Conservation (phyloP, 2,113 vertebrate species). For the Mastomys natalensis region DNA sequence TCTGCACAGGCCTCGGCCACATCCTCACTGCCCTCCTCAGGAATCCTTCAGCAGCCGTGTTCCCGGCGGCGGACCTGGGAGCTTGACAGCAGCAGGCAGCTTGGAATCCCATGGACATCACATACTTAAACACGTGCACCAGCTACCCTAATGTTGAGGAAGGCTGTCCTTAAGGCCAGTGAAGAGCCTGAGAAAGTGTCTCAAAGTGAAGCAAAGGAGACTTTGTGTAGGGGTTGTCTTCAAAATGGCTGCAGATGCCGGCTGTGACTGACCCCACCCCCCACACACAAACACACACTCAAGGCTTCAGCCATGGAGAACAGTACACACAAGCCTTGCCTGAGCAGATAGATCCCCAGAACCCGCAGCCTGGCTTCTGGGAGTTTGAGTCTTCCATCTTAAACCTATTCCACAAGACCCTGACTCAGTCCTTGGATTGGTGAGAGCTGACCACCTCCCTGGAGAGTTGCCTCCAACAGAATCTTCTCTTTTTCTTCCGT, state of each 20-base stretch:
- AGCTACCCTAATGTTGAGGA: background rate
- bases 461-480: constrained; percentile 80
- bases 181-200: background rate
- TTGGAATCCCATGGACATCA: background rate
- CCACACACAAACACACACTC: background rate
- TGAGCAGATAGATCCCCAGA: background rate
- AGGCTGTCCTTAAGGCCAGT: background rate
- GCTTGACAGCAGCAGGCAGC: background rate
- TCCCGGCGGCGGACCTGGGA: background rate
- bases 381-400: background rate
- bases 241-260: background rate
- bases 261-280: background rate
- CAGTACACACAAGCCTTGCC: background rate
- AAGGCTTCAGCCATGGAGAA: background rate
- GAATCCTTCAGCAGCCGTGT: accelerated
- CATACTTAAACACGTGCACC: background rate
- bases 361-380: background rate
- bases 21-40: accelerated
- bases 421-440: background rate
- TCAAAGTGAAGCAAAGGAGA: background rate
- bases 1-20: background rate
- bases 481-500: constrained; percentile 74
- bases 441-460: constrained; percentile 73
- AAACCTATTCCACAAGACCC: background rate
- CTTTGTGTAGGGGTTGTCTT: background rate